Conservation (phyloP, 2,888 invertebrate species). For the Lithosia quadra region DNA sequence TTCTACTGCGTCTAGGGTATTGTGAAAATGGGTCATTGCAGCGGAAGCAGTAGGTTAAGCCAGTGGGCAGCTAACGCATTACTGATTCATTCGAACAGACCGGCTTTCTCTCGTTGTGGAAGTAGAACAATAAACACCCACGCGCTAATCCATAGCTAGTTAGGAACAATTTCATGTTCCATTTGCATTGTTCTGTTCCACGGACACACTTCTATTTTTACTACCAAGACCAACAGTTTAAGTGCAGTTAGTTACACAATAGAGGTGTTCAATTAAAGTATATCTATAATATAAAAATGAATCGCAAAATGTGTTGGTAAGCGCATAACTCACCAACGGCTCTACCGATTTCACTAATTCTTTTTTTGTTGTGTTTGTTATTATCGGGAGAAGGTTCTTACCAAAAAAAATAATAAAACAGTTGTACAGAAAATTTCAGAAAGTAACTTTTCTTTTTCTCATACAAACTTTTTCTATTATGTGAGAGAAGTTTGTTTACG, state of each 20-base stretch:
- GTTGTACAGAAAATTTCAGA: too few relatives aligned
- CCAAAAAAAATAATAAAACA: too few relatives aligned
- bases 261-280: not conserved
- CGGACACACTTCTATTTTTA: not conserved
- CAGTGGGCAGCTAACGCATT: constrained; percentile 71
- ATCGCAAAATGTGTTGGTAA: too few relatives aligned
- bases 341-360: too few relatives aligned
- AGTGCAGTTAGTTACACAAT: constrained; percentile 10
- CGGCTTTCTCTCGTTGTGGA: constrained; percentile 69
- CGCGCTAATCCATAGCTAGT: constrained; percentile 49
- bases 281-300: too few relatives aligned
- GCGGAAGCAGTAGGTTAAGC: constrained; percentile 69
- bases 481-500: too few relatives aligned
- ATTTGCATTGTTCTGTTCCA: constrained; percentile 17
- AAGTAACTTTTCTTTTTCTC: too few relatives aligned
- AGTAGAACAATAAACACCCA: constrained; percentile 74
- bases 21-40: constrained; percentile 73
- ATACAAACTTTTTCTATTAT: too few relatives aligned
- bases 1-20: constrained; percentile 55
- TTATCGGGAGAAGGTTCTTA: too few relatives aligned
- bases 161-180: constrained; percentile 45
- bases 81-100: constrained; percentile 71
- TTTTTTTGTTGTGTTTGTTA: too few relatives aligned
- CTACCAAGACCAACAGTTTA: not conserved
- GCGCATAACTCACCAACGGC: too few relatives aligned